These are phyloP conservation scores for Orius insidiosus DNA, from an alignment of 1,140 invertebrate genomes.

Conservation along the genomic window DNA sequence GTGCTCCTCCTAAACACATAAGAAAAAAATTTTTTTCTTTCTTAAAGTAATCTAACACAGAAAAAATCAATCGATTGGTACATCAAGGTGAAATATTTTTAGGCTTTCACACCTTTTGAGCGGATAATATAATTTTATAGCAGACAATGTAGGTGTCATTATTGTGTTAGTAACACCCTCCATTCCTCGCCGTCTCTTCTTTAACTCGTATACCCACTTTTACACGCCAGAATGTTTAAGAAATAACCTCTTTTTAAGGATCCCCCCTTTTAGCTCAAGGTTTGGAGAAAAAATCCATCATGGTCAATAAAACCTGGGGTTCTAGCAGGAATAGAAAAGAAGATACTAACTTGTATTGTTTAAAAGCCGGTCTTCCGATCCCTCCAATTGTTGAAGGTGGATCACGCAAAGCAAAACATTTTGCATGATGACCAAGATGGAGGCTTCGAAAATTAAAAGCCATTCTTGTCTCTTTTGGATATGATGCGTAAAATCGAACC, in stretches of 20 bases:
- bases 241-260: not conserved
- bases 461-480: constrained; percentile 58
- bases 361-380: constrained; percentile 23
- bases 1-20: no score
- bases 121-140: no score
- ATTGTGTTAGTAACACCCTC: not conserved
- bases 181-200: no score
- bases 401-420: constrained; percentile 72
- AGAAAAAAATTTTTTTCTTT: no score
- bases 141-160: not conserved
- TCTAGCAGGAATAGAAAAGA: no score
- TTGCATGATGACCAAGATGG: constrained; percentile 83
- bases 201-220: not conserved
- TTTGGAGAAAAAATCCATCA: not conserved
- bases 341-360: constrained; percentile 1
- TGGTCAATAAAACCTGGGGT: no score
- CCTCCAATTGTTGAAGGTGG: constrained; percentile 41
- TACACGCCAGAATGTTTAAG: not conserved
- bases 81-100: no score
- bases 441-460: constrained; percentile 65
- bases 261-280: not conserved
- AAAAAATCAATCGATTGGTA: no score
- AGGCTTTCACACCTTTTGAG: no score
- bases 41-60: no score
- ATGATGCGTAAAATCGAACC: constrained; percentile 76